Evolutionary conservation across 2,888 invertebrate species (phyloP).

Genomic region (Bhutanitis thaidina): DNA sequence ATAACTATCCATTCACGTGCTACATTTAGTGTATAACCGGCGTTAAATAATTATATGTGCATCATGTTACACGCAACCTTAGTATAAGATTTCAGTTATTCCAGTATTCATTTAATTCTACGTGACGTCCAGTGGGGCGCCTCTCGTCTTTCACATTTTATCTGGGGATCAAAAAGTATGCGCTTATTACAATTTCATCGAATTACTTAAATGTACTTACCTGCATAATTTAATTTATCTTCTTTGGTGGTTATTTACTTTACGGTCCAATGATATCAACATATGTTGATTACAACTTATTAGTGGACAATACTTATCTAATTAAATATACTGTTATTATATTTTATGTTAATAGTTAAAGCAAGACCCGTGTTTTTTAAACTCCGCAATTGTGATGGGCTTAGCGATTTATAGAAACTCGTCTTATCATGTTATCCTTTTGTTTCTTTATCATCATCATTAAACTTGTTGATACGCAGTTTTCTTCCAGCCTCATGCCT

Average conservation of each 20-base stretch:
- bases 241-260: conserved; percentile 39
- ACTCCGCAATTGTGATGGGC: too few relatives aligned
- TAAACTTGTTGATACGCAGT: too few relatives aligned
- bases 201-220: conserved; percentile 46
- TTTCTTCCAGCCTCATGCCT: too few relatives aligned
- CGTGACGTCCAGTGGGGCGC: conserved; percentile 42
- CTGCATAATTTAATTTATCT: conserved; percentile 52
- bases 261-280: conserved; percentile 43
- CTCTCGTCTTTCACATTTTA: conserved; percentile 49
- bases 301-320: neutral
- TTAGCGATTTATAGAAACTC: too few relatives aligned
- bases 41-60: too few relatives aligned
- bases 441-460: too few relatives aligned
- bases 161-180: conserved; percentile 57
- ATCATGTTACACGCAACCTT: too few relatives aligned
- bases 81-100: conserved; percentile 8
- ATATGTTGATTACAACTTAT: conserved; percentile 1
- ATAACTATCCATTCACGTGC: too few relatives aligned
- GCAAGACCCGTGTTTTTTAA: too few relatives aligned
- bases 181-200: conserved; percentile 53
- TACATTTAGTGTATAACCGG: too few relatives aligned
- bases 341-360: too few relatives aligned
- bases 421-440: too few relatives aligned
- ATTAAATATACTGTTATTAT: neutral
- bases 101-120: conserved; percentile 24